Percentiles rank a stretch among this genome's conserved stretches.
phyloP scores from a whole-genome alignment of 1,140 invertebrate species.

The Lordiphosa stackelbergi region DNA sequence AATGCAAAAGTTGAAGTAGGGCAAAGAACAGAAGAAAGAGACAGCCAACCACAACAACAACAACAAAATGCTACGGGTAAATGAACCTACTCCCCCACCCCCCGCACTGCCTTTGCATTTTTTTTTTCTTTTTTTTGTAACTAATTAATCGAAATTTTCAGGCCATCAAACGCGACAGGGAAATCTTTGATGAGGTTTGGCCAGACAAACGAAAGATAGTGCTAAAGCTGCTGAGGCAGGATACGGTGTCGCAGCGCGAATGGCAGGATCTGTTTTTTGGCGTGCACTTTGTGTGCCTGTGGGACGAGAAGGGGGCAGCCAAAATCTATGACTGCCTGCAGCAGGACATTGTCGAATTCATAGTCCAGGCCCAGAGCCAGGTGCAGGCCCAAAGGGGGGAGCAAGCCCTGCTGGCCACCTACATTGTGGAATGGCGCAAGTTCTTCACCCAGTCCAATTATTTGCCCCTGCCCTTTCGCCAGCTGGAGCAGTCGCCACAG shows the following conservation, averaged over 20 bases:
- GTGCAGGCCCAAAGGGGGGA: conserved; percentile 95
- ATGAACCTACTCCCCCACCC: conserved; percentile 21
- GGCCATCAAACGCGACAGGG: conserved; percentile 69
- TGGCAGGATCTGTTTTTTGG: conserved; percentile 99
- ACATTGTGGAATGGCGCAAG: conserved; percentile 97
- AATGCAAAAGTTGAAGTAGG: no score
- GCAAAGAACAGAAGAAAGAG: no score
- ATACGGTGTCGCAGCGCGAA: conserved; percentile 93
- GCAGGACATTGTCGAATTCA: conserved; percentile 96
- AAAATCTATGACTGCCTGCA: conserved; percentile 93
- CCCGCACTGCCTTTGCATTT: conserved; percentile 1
- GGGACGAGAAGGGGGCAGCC: conserved; percentile 95
- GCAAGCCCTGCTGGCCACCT: conserved; percentile 95
- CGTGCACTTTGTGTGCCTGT: conserved; percentile 95
- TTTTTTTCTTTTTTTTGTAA: conserved; percentile 3
- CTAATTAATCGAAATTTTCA: conserved; percentile 17
- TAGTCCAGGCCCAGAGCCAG: conserved; percentile 93
- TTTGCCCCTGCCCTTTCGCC: conserved; percentile 95
- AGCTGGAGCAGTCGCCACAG: conserved; percentile 89
- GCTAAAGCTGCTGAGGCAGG: conserved; percentile 91
- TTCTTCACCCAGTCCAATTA: conserved; percentile 99
- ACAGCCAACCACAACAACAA: conserved; percentile 31
- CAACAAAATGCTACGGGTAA: conserved; percentile 56
- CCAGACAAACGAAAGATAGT: conserved; percentile 95
- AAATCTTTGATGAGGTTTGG: conserved; percentile 95